These are phyloP conservation scores for Caenorhabditis doughertyi DNA, from an alignment of 2,888 invertebrate genomes.

Conservation along the genomic window DNA sequence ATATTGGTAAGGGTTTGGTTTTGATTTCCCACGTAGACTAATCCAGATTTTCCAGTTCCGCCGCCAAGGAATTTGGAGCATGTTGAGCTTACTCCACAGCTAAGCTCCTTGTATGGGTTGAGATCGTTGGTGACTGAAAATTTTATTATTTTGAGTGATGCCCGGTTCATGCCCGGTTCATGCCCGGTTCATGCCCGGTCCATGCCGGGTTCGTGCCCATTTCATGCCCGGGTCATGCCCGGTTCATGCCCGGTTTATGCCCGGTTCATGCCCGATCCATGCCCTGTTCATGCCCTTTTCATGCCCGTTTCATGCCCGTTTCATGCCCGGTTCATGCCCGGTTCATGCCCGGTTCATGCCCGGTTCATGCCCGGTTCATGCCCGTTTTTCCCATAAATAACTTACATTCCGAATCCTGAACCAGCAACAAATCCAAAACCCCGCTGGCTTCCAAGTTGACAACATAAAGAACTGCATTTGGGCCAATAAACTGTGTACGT, in stretches of 20 bases:
- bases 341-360: not conserved
- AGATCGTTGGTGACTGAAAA: constrained; percentile 22
- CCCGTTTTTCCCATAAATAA: not conserved
- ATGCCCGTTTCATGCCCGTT: too few relatives aligned
- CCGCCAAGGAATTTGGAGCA: not conserved
- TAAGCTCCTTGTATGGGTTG: constrained; percentile 2
- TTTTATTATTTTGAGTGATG: too few relatives aligned
- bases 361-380: not conserved
- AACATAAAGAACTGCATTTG: constrained; percentile 1
- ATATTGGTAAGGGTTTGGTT: not conserved
- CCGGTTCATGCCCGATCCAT: too few relatives aligned
- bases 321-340: not conserved
- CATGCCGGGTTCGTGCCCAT: too few relatives aligned
- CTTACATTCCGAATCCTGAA: constrained; percentile 16
- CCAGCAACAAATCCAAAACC: not conserved
- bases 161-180: too few relatives aligned
- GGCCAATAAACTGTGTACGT: not conserved
- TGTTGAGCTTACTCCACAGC: not conserved
- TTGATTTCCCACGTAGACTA: not conserved
- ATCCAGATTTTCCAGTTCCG: not conserved
- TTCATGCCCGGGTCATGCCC: not conserved
- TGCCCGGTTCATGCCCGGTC: not conserved
- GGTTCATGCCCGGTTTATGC: not conserved
- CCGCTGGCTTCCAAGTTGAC: constrained; percentile 16
- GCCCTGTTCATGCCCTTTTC: too few relatives aligned